phyloP scores from a whole-genome alignment of 1,140 invertebrate genomes.

The Drosophila erecta region DNA sequence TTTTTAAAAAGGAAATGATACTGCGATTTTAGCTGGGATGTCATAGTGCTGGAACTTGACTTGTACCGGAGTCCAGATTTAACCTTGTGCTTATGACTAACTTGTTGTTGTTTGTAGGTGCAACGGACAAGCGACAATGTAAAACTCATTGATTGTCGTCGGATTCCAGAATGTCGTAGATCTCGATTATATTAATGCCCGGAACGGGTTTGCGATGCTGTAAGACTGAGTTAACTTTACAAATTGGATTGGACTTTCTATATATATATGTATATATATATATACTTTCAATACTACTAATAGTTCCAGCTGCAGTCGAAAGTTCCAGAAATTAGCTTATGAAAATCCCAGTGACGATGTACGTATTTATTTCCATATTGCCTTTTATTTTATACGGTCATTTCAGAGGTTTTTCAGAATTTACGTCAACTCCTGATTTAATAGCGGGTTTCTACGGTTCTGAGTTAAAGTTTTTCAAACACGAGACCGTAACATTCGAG shows the following conservation, averaged over 20 bases:
- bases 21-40: neutral
- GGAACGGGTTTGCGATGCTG: slow-evolving; percentile 22
- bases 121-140: slow-evolving; percentile 27
- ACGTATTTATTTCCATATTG: slow-evolving; percentile 3
- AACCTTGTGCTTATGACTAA: slow-evolving; percentile 40
- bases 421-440: slow-evolving; percentile 15
- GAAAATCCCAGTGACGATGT: slow-evolving; percentile 12
- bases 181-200: slow-evolving; percentile 16
- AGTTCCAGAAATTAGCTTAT: neutral
- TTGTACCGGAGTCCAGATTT: slow-evolving; percentile 21
- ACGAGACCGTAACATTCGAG: slow-evolving; percentile 18
- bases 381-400: slow-evolving; percentile 6
- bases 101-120: slow-evolving; percentile 25
- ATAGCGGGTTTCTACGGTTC: slow-evolving; percentile 11
- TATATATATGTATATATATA: no score
- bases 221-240: neutral
- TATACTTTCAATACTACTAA: neutral
- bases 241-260: neutral
- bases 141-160: slow-evolving; percentile 29
- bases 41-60: neutral
- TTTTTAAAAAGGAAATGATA: slow-evolving; percentile 28
- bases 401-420: slow-evolving; percentile 11
- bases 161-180: slow-evolving; percentile 26
- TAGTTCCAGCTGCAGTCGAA: neutral
- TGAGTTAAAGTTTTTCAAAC: slow-evolving; percentile 3